Evolutionary conservation across 2,797 vertebrate species (phyloP), one percentile per base, ranked within the genome.

Genomic region (Apogon talboti): DNA sequence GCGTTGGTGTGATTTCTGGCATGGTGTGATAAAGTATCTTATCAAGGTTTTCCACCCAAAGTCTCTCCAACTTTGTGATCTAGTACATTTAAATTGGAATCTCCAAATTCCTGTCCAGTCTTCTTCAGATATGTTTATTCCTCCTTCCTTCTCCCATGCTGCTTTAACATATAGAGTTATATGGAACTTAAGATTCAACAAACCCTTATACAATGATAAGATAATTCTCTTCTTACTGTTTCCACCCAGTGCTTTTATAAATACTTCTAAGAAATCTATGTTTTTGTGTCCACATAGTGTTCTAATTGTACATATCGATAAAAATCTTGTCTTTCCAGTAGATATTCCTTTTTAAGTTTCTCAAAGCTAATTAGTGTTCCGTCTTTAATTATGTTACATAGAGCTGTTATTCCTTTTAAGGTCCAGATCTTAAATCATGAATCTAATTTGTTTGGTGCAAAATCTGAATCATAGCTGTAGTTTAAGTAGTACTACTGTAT

Each of bases 241-340:
- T 60, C 45, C 40, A 4, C 21, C 65, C n/a, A 64, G 67, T 59
- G 48, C 49, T 43, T 42, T 71, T 60, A 0, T 72, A 13, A 63
- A 55, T 18, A 66, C 4, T 21, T 70, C 28, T 18, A 38, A 58
- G 1, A 9, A 1, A 13, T 46, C 7, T n/a, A 21, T 21, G 19
- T 2, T 21, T 15, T 24, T 19, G 9, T 16, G 19, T 16, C 19
- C 3, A 57, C 15, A 19, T 18, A 35, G 21, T 47, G 33, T 16
- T 4, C 0, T 16, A 58, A 3, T 16, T 46, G 55, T 1, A 50
- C 3, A 11, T 42, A 30, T 5, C 7, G 14, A 11, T 45, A 47
- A 1, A 71, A 64, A 6, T 48, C 24, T 10, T 53, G 48, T 53
- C 16, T 42, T 28, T 66, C 38, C 18, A 54, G 16, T 28, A 11